Evolutionary conservation across 92 coral and sea anemone species (phyloP), one percentile per base, ranked within the genome.

Genomic region (Porites cylindrica): DNA sequence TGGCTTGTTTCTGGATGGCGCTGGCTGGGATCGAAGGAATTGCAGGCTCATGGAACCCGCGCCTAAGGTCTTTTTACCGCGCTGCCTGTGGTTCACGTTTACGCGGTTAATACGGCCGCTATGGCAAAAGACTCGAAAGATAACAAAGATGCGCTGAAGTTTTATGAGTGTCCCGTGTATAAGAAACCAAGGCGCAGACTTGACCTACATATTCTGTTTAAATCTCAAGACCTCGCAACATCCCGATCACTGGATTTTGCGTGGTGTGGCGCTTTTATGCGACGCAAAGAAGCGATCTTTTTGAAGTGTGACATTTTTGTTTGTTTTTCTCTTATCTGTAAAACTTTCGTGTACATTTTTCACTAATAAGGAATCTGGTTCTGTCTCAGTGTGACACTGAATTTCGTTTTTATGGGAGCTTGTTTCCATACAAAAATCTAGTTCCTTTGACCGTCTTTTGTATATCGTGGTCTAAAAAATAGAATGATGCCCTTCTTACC

Each of bases 1-100:
- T 70, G 99, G 99, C 2, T 82, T 97, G 77, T 97, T 86, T 93
- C 88, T 97, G 53, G 99, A 97, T 76, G 99, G 99, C 61, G 99
- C 99, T 54, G 99, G 99, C 21, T 97, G 99, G 99, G 99, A 97
- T 75, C 84, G 99, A 21, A 89, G 99, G 17, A 97, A 97, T 92
- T 94, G 96, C 88, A 88, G 98, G 80, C 98, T 97, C 51, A 86
- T 93, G 20, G 99, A 97, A 77, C 99, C 99, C 18, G 93, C 75
- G 20, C 92, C 99, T 0, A 97, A 97, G 63, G 99, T 97, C 24
- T 97, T 51, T 97, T 97, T 79, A 92, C 98, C 11, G 95, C 93
- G 13, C 82, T 97, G 7, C 99, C 99, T 0, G 99, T 95, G 82
- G 99, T 96, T 10, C 99, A 97, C 61, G 66, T 97, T 54, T 97